Conservation (phyloP, 2,888 invertebrate species). For the Marronus borbonicus region DNA sequence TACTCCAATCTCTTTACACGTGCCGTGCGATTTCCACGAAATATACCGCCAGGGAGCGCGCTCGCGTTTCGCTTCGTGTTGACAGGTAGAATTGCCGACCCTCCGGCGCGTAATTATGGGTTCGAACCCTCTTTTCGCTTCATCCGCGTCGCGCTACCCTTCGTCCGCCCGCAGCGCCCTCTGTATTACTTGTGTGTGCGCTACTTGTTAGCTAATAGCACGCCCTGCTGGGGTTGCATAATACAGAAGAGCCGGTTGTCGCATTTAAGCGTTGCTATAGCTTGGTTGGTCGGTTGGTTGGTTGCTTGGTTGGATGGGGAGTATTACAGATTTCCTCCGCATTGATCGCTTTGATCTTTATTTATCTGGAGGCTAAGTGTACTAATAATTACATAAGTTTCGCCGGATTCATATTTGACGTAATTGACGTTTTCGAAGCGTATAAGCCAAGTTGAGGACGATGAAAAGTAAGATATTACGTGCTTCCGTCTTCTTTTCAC, state of each 20-base stretch:
- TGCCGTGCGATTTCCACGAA: constrained; percentile 26
- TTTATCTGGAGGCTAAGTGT: constrained; percentile 35
- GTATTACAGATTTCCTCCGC: constrained; percentile 31
- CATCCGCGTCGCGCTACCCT: background rate
- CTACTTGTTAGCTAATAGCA: constrained; percentile 57
- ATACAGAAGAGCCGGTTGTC: constrained; percentile 46
- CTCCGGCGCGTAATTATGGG: constrained; percentile 60
- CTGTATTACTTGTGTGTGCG: constrained; percentile 48
- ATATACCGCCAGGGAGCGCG: constrained; percentile 20
- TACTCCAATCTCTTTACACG: no score
- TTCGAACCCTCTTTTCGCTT: constrained; percentile 6
- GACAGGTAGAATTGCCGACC: constrained; percentile 60
- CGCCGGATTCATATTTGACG: constrained; percentile 15
- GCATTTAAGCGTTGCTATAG: no score
- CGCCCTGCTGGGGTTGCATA: constrained; percentile 52
- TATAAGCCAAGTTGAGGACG: no score
- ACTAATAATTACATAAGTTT: constrained; percentile 41
- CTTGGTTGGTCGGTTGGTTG: no score
- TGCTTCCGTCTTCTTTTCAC: no score
- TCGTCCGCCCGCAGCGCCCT: constrained; percentile 52
- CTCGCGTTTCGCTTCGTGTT: constrained; percentile 54
- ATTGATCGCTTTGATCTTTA: constrained; percentile 48
- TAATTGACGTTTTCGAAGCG: constrained; percentile 2
- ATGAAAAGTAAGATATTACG: no score
- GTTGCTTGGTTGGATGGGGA: no score